Base-by-base conservation (phyloP, 2,113 vertebrate genomes). In the Rattus rattus region DNA sequence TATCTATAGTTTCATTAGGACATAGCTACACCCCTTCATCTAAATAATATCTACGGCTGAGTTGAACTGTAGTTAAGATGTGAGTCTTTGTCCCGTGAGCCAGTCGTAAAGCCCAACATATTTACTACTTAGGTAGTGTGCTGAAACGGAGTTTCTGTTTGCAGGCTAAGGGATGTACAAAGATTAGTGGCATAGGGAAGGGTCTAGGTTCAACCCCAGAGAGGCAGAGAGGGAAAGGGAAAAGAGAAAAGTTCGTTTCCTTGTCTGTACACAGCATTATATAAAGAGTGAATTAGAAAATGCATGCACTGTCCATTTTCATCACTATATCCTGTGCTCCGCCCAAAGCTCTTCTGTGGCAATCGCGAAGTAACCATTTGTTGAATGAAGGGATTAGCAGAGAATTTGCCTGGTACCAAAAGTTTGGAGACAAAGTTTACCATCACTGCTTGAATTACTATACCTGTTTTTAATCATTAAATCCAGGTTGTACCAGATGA, bases 341-440 rank as follows among this genome's bases (percentile, higher is more conserved):
- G 49, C 17, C 84, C 36, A 30, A 17, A 20, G 86, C 76, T 89
- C 52, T 49, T 59, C 73, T 28, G 54, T 9, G 87, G 63, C 26
- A n/a, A 22, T 49, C 12, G 81, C 28, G 80, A 92, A 87, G 47
- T 89, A 94, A 97, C 70, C 77, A 79, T 84, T 28, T 94, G 49
- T 59, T 76, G 26, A 96, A 87, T 39, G 47, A 91, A 36, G 5
- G 2, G 65, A 81, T 87, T 36, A 83, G 81, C 59, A 81, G 67
- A 90, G 52, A 61, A 61, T 90, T 95, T 86, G 83, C 22, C 54
- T 59, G 91, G 52, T 61, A 88, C 36, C 56, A 96, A 77, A 67
- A 67, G 28, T 75, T 91, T 83, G 61, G 61, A 89, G 26, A 33
- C 28, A 30, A 86, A 72, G 36, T 87, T 91, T 47, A 39, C 49